Evolutionary conservation across 2,113 vertebrate genomes (phyloP).

Genomic region (Acanthochromis polyacanthus): DNA sequence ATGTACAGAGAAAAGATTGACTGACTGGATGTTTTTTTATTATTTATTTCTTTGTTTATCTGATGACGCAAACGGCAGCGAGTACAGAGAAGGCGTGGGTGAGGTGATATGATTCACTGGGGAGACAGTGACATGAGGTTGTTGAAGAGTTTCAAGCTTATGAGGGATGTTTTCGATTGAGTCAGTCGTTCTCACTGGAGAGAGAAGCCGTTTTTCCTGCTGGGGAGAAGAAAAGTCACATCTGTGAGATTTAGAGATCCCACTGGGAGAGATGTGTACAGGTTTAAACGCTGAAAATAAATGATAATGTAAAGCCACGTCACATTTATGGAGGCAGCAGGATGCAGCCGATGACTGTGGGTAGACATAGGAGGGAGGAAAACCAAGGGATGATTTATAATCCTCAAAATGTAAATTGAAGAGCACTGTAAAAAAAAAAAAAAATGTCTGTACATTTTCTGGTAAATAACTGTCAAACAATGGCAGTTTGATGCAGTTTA

Average conservation of each 20-base stretch:
- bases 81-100: constrained; percentile 65
- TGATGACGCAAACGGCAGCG: constrained; percentile 51
- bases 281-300: neutral
- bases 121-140: constrained; percentile 47
- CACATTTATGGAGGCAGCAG: neutral
- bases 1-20: constrained; percentile 35
- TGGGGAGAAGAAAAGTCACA: constrained; percentile 11
- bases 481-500: no score
- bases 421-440: no score
- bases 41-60: constrained; percentile 42
- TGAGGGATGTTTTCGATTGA: constrained; percentile 54
- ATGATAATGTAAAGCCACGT: neutral
- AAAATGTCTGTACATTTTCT: no score
- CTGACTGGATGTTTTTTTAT: constrained; percentile 33
- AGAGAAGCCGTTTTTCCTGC: constrained; percentile 24
- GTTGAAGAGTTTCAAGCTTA: constrained; percentile 44
- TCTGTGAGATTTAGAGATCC: constrained; percentile 31
- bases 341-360: neutral
- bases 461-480: no score
- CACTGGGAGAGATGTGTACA: neutral
- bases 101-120: constrained; percentile 66
- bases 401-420: neutral
- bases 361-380: neutral
- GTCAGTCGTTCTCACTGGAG: constrained; percentile 37
- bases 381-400: neutral